phyloP scores from a whole-genome alignment of 2,113 vertebrate genomes.

The Dascyllus trimaculatus region DNA sequence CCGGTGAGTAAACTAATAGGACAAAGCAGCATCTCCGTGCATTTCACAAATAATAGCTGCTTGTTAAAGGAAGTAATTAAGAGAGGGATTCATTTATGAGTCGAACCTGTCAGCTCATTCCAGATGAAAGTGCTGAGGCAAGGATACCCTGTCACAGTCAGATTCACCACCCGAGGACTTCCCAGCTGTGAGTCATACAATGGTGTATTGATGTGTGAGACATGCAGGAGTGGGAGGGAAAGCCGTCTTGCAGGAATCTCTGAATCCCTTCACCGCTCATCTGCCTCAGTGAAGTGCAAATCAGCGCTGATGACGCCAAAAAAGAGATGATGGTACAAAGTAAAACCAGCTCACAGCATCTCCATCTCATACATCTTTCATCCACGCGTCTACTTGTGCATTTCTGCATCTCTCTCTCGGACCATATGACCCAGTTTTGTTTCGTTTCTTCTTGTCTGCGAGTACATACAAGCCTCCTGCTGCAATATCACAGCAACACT shows the following conservation, averaged over 20 bases:
- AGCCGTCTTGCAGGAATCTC: constrained; percentile 29
- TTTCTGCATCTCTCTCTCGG: not conserved
- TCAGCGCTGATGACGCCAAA: constrained; percentile 28
- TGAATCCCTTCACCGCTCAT: constrained; percentile 44
- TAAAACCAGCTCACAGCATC: constrained; percentile 13
- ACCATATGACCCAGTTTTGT: not conserved
- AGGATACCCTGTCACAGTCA: constrained; percentile 2
- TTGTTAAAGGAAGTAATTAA: constrained; percentile 36
- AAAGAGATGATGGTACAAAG: constrained; percentile 28
- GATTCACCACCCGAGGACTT: constrained; percentile 47
- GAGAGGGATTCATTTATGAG: constrained; percentile 6
- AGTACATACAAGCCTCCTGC: not conserved
- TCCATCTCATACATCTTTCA: constrained; percentile 1
- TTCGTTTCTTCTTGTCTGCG: not conserved
- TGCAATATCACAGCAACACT: constrained; percentile 4
- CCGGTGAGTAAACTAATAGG: constrained; percentile 8
- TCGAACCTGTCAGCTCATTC: constrained; percentile 37
- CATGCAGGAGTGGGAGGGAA: constrained; percentile 43
- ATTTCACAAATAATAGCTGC: constrained; percentile 10
- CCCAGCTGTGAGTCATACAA: constrained; percentile 64
- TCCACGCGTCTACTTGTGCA: not conserved
- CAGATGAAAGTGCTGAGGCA: constrained; percentile 49
- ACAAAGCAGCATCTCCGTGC: not conserved
- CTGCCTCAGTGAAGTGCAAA: constrained; percentile 10
- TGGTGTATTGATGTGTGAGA: constrained; percentile 38